Evolutionary conservation across 1,140 invertebrate species (phyloP), one percentile per base, ranked within the genome.

Genomic region (Berghia stephanieae): DNA sequence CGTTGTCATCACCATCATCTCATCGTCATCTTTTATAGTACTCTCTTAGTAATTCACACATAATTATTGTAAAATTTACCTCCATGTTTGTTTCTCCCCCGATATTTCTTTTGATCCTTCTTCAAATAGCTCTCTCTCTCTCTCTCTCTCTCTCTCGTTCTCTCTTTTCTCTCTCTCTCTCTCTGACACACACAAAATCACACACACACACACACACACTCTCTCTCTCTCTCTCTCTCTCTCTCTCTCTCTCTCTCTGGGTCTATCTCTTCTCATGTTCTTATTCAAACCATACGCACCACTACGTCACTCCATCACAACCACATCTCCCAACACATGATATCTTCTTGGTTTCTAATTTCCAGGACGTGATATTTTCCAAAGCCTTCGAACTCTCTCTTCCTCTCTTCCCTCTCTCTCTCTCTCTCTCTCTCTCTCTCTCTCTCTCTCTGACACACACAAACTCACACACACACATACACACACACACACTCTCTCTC

Each of bases 351-450:
- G n/a, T 16, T 72, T 72, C 43, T 72, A 8, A 3, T 40, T n/a
- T 34, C n/a, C 49, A 75, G 73, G 60, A 67, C 10, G 73, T 75
- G 3, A 21, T 55, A 36, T 75, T 38, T 3, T 46, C 21, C 21
- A 3, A 21, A 8, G 27, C n/a, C 34, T 34, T 40, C 6, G 21
- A 27, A 16, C 66, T 40, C 21, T 40, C 34, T n/a, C 40, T 8
- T n/a, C n/a, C 66, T 68, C 66, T 68, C 66, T 68, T n/a, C 66
- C 40, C 66, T 68, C 66, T 68, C 66, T 68, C 66, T 68, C 66
- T 68, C 66, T 68, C 66, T 68, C 66, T 68, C 66, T 68, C 66
- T 68, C 66, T 68, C 66, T 68, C 66, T 68, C 66, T 68, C 66
- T 68, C 66, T 68, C 31, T 68, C 31, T 34, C 66, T 68, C 66